Percentiles rank a stretch among this genome's conserved stretches.
phyloP scores from a whole-genome alignment of 1,140 invertebrate species.

The Bacillus rossius region DNA sequence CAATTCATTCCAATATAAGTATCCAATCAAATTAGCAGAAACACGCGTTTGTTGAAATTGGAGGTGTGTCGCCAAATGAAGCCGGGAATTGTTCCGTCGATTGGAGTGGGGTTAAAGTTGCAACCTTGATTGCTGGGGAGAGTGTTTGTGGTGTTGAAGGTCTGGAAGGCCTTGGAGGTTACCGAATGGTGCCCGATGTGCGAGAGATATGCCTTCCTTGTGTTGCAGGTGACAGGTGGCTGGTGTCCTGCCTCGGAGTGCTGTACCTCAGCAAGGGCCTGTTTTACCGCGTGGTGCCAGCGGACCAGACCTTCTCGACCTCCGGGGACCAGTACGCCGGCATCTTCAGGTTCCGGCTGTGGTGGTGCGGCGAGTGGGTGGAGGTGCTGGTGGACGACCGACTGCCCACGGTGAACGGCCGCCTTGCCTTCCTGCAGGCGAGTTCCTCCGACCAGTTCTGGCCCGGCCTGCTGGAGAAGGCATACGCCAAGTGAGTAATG shows the following conservation, averaged over 20 bases:
- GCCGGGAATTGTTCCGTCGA: too few relatives aligned
- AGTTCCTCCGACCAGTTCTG: conserved; percentile 87
- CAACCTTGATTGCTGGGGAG: too few relatives aligned
- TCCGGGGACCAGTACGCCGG: conserved; percentile 57
- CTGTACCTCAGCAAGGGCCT: conserved; percentile 81
- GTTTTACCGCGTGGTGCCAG: conserved; percentile 92
- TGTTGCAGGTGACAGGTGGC: conserved; percentile 76
- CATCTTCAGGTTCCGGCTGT: conserved; percentile 88
- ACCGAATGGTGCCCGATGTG: too few relatives aligned
- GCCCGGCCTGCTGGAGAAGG: conserved; percentile 95
- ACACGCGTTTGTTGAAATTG: too few relatives aligned
- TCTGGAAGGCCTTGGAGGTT: too few relatives aligned
- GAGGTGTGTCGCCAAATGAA: too few relatives aligned
- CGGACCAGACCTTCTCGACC: conserved; percentile 79
- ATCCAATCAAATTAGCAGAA: too few relatives aligned
- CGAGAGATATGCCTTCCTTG: too few relatives aligned
- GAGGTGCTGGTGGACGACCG: conserved; percentile 95
- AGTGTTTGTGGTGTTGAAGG: too few relatives aligned
- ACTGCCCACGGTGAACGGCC: conserved; percentile 87
- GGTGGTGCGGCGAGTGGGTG: conserved; percentile 95
- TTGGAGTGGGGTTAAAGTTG: too few relatives aligned
- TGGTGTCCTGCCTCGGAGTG: conserved; percentile 83
- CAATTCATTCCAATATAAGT: too few relatives aligned
- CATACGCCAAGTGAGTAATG: conserved; percentile 90
- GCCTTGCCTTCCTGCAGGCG: conserved; percentile 89